These are phyloP conservation scores for Sander vitreus DNA, from an alignment of 2,113 vertebrate genomes.

Conservation along the genomic window DNA sequence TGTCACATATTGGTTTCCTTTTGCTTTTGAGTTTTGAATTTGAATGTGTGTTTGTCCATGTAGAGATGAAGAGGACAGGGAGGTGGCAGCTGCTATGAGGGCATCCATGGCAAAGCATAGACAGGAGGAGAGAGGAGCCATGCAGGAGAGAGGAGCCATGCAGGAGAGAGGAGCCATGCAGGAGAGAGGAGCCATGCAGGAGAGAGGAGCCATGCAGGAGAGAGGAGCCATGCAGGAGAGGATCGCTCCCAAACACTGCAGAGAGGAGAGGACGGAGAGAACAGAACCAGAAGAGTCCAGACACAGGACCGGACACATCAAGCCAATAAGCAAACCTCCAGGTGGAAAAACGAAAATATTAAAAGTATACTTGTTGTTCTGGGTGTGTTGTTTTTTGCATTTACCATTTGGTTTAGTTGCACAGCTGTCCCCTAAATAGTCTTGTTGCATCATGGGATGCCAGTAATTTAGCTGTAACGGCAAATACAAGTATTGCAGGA, in stretches of 20 bases:
- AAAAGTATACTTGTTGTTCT: neutral
- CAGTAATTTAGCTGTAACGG: neutral
- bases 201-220: neutral
- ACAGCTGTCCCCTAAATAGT: neutral
- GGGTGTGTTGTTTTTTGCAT: neutral
- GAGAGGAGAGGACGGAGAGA: conserved; percentile 84
- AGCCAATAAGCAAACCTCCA: conserved; percentile 79
- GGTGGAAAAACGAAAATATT: conserved; percentile 73
- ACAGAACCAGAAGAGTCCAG: conserved; percentile 70
- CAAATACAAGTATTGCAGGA: neutral
- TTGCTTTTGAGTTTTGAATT: neutral
- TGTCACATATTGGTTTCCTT: neutral
- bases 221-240: conserved; percentile 78
- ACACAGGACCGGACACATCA: conserved; percentile 72
- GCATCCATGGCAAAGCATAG: conserved; percentile 88
- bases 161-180: conserved; percentile 24
- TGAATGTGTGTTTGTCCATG: conserved; percentile 18
- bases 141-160: neutral
- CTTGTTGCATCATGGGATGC: neutral
- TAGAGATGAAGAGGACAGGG: conserved; percentile 96
- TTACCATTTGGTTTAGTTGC: neutral
- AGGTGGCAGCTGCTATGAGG: conserved; percentile 90
- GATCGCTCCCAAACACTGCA: conserved; percentile 81
- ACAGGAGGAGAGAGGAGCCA: conserved; percentile 86
- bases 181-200: conserved; percentile 77